Evolutionary conservation across 2,888 invertebrate genomes (phyloP), one percentile per base, ranked within the genome.

Genomic region (Adelphocoris suturalis): DNA sequence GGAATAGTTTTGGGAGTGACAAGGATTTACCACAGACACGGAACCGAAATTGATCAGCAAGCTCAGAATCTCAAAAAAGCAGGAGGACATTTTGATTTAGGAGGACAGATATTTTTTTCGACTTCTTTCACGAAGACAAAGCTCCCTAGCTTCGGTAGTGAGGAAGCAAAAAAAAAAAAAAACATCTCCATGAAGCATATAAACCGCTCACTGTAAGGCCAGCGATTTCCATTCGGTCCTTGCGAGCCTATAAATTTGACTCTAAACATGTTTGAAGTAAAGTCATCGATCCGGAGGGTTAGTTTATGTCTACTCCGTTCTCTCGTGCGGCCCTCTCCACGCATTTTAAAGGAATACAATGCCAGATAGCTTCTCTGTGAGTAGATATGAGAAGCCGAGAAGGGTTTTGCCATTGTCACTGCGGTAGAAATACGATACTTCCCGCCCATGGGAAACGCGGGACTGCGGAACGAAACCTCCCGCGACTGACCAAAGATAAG

Each of bases 401-500:
- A 27, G 68, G 68, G 68, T 68, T 68, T 68, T 27, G 68, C 68
- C 68, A 68, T 68, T 68, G 68, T 68, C 68, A 68, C 68, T 68
- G 68, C 68, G 68, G 68, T 68, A 68, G 68, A 68, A 68, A 68
- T 68, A 68, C 68, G 68, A 68, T 68, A 68, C 68, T 19, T 23
- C 61, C n/a, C n/a, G n/a, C 9, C 61, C 68, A 0, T 0, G 23
- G 23, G 27, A 68, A 68, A 68, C 68, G 68, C 68, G 68, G 68
- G 68, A 23, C 68, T 68, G 68, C 68, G 19, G 68, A 68, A 68
- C 68, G 68, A 23, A 27, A 12, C 23, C 68, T 12, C 23, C 68
- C n/a, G 23, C 68, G 68, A 19, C 68, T 68, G 68, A 68, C 68
- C 52, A 55, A 85, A 85, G 85, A 85, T 85, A 85, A 85, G 85